Conservation (phyloP, 2,113 vertebrate genomes). For the Rhabdornis inornatus region DNA sequence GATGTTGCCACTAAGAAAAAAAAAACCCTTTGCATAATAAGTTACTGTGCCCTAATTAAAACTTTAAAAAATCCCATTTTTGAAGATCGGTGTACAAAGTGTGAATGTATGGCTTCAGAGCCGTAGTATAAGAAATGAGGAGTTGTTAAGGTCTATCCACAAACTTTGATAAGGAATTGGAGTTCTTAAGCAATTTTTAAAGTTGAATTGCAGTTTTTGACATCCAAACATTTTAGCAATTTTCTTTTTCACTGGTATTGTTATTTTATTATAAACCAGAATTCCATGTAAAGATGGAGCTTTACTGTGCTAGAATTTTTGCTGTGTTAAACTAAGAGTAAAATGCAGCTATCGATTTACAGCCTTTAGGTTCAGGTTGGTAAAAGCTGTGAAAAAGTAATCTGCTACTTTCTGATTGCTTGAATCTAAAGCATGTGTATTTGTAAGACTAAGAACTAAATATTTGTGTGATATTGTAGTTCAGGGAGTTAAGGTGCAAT, state of each 20-base stretch:
- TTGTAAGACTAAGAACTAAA: neutral
- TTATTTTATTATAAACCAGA: neutral
- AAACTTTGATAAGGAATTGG: neutral
- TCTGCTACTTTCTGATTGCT: neutral
- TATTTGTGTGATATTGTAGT: neutral
- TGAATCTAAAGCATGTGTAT: neutral
- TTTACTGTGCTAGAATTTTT: neutral
- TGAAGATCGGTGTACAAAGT: neutral
- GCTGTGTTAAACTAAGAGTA: neutral
- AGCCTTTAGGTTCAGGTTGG: neutral
- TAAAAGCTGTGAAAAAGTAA: neutral
- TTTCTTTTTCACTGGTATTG: neutral
- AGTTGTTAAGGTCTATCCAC: neutral
- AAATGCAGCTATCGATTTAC: neutral
- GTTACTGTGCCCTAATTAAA: neutral
- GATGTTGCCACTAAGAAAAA: neutral
- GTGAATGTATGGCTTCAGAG: neutral
- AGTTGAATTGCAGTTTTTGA: neutral
- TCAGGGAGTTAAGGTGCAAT: neutral
- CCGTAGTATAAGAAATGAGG: neutral
- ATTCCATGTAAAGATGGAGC: neutral
- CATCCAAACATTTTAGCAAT: neutral
- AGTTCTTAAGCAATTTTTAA: neutral
- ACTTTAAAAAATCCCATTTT: neutral
- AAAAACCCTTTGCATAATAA: neutral